Evolutionary conservation across 2,797 vertebrate genomes (phyloP), one percentile per base, ranked within the genome.

Genomic region (Hippocampus kuda): DNA sequence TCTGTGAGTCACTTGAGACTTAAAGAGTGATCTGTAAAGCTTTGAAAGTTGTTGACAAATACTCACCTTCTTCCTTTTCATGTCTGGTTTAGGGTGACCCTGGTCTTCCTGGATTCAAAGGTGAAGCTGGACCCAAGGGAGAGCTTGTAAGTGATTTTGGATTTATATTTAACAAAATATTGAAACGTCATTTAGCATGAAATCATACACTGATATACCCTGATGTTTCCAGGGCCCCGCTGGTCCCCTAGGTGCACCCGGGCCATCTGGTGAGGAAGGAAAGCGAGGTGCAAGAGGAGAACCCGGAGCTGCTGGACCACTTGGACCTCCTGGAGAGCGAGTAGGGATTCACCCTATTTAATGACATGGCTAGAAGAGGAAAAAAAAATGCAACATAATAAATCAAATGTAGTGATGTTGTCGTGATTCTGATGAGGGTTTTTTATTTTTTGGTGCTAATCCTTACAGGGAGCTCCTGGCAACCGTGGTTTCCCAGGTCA

Each of bases 401-500:
- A 24, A 59, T 38, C 2, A 61, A 0, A 7, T 62, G 6, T 51
- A 57, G 30, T 30, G 64, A 7, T 49, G 64, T 71, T 5, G 61
- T 26, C 13, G 9, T 57, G 6, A 71, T 5, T 71, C 64, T 81
- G 49, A 84, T 44, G 12, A 49, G 6, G 6, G 7, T 38, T 38
- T 38, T 38, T 38, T 68, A 42, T 2, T 44, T 10, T 79, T 42
- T 83, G 66, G 72, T 83, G 66, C 74, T 68, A 51, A 73, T 73
- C 67, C 70, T 86, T 76, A 0, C 71, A 98, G 96, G 95, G 95
- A 42, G 92, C 94, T 84, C 97, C 97, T 0, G 97, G 96, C 80
- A 98, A 98, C 79, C 94, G 96, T 2, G 97, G 96, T 83, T 98
- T 99, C 90, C 97, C 97, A 3, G 97, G 97, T 84, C 95, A 98